Percentiles rank a stretch among this genome's conserved stretches.
Conservation (phyloP, 1,140 invertebrate genomes). For the Heliconius eleuchia region DNA sequence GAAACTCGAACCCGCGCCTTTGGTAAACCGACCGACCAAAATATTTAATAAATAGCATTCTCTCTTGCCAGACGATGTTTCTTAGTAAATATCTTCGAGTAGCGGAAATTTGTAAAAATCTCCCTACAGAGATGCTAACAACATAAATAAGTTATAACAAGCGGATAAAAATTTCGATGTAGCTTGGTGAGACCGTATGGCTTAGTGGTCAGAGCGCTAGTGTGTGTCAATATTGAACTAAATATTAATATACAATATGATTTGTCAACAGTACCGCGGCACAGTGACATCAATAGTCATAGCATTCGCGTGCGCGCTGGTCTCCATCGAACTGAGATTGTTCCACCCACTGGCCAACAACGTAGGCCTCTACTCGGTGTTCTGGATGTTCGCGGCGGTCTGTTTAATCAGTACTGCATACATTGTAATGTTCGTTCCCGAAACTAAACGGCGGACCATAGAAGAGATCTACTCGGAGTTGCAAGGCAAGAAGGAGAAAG, state of each 20-base stretch:
- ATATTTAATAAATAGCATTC: too few relatives aligned
- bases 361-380: slow-evolving; percentile 83
- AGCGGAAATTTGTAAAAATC: too few relatives aligned
- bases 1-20: too few relatives aligned
- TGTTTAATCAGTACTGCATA: slow-evolving; percentile 84
- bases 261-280: slow-evolving; percentile 63
- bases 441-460: slow-evolving; percentile 87
- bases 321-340: slow-evolving; percentile 59
- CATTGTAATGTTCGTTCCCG: slow-evolving; percentile 84
- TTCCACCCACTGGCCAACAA: slow-evolving; percentile 77
- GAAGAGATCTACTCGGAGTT: slow-evolving; percentile 79
- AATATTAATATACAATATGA: not conserved
- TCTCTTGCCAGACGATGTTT: too few relatives aligned
- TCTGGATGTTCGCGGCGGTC: slow-evolving; percentile 85
- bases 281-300: slow-evolving; percentile 71
- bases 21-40: too few relatives aligned
- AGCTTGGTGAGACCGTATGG: too few relatives aligned
- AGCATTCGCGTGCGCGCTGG: slow-evolving; percentile 61
- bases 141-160: too few relatives aligned
- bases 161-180: too few relatives aligned
- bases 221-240: too few relatives aligned
- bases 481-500: slow-evolving; percentile 55
- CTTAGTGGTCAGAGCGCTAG: too few relatives aligned
- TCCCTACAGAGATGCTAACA: too few relatives aligned
- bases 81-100: too few relatives aligned